These are phyloP conservation scores for Astyanax mexicanus DNA, from an alignment of 2,797 vertebrate genomes.

Conservation along the genomic window DNA sequence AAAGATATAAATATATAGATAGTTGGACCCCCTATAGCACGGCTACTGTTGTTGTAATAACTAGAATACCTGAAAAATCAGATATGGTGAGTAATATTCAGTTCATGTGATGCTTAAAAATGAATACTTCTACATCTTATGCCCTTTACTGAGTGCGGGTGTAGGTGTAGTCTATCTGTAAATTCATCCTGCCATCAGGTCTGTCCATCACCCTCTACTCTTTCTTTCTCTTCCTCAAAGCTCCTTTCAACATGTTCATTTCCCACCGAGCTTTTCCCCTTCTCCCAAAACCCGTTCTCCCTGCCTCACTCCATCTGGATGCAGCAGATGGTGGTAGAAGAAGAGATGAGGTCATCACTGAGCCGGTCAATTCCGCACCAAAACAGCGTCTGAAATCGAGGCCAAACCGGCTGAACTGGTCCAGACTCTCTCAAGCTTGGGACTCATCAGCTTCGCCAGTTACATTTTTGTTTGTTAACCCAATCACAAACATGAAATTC, in stretches of 20 bases:
- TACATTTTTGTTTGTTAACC: background rate
- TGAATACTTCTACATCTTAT: background rate
- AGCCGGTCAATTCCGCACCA: conserved; percentile 12
- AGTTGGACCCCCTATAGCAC: too few species aligned
- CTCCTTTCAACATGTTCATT: background rate
- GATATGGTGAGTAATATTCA: background rate
- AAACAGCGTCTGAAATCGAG: background rate
- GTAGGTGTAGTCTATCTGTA: background rate
- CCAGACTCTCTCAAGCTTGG: background rate
- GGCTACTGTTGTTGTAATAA: too few species aligned
- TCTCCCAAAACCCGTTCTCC: conserved; percentile 4
- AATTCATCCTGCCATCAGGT: background rate
- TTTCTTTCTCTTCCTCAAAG: background rate
- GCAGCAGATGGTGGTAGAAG: conserved; percentile 48
- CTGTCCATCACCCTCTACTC: too few species aligned
- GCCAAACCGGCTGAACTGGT: conserved; percentile 16
- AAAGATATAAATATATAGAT: too few species aligned
- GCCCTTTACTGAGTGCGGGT: background rate
- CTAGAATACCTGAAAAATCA: background rate
- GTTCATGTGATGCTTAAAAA: background rate
- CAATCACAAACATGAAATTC: background rate
- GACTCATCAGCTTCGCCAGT: background rate
- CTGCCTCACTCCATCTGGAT: conserved; percentile 40
- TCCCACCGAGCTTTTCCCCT: conserved; percentile 25
- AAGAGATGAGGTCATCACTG: conserved; percentile 34